Evolutionary conservation across 2,888 invertebrate genomes (phyloP).

Genomic region (Zhengitettix transpicula): DNA sequence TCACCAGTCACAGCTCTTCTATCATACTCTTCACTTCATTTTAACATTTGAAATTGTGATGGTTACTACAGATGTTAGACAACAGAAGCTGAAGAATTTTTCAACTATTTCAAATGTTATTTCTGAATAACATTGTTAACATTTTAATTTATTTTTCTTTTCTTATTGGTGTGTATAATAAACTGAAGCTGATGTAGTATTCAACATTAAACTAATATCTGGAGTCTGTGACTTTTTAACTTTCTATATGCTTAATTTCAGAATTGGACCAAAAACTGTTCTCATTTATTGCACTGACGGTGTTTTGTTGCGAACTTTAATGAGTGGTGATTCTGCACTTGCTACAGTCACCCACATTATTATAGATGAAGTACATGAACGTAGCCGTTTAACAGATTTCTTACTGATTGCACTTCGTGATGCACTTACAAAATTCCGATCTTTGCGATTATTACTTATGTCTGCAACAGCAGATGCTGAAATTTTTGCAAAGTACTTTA

Average conservation of each 20-base stretch:
- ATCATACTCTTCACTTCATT: too few species aligned
- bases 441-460: conserved; percentile 77
- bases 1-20: too few species aligned
- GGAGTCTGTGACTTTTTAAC: too few species aligned
- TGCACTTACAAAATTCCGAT: conserved; percentile 46
- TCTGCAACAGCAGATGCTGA: conserved; percentile 82
- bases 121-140: too few species aligned
- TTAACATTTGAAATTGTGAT: too few species aligned
- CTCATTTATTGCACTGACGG: conserved; percentile 88
- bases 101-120: too few species aligned
- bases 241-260: conserved; percentile 18
- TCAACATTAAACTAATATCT: too few species aligned
- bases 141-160: too few species aligned
- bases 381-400: conserved; percentile 74
- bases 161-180: too few species aligned
- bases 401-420: conserved; percentile 71
- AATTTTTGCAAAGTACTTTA: conserved; percentile 72
- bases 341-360: conserved; percentile 68
- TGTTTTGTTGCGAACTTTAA: conserved; percentile 70
- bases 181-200: too few species aligned
- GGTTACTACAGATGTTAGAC: too few species aligned
- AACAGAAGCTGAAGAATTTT: too few species aligned
- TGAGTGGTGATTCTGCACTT: conserved; percentile 57
- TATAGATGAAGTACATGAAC: conserved; percentile 91
- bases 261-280: conserved; percentile 60